Evolutionary conservation across 2,113 vertebrate species (phyloP).

Genomic region (Oreochromis spilurus): DNA sequence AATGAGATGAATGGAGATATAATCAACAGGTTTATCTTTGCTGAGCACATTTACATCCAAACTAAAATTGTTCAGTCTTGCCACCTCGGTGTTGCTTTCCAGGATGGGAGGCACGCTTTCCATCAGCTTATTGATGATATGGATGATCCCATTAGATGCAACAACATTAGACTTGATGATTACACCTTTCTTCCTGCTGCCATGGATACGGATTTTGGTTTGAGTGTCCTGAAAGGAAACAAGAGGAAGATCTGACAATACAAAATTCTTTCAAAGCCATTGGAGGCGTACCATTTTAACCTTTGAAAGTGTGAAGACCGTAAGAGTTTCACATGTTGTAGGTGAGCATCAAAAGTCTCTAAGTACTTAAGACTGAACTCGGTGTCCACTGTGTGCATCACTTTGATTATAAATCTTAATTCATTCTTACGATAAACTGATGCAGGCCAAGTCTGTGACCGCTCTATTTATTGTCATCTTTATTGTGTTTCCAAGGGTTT

Average conservation of each 20-base stretch:
- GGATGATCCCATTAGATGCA: slow-evolving; percentile 89
- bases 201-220: slow-evolving; percentile 78
- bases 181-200: slow-evolving; percentile 74
- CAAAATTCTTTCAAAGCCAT: background rate
- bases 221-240: slow-evolving; percentile 15
- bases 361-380: background rate
- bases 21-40: background rate
- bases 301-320: background rate
- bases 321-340: background rate
- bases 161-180: slow-evolving; percentile 78
- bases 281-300: background rate
- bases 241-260: background rate
- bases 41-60: background rate
- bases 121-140: slow-evolving; percentile 85
- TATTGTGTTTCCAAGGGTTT: background rate
- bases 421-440: background rate
- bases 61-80: background rate
- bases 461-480: background rate
- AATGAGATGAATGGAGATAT: background rate
- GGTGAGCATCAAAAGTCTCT: background rate
- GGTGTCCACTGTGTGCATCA: background rate
- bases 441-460: background rate
- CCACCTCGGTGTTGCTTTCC: slow-evolving; percentile 73
- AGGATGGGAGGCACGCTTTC: slow-evolving; percentile 76
- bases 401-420: background rate